These are phyloP conservation scores for Zingel zingel DNA, from an alignment of 2,113 vertebrate species.

Conservation along the genomic window DNA sequence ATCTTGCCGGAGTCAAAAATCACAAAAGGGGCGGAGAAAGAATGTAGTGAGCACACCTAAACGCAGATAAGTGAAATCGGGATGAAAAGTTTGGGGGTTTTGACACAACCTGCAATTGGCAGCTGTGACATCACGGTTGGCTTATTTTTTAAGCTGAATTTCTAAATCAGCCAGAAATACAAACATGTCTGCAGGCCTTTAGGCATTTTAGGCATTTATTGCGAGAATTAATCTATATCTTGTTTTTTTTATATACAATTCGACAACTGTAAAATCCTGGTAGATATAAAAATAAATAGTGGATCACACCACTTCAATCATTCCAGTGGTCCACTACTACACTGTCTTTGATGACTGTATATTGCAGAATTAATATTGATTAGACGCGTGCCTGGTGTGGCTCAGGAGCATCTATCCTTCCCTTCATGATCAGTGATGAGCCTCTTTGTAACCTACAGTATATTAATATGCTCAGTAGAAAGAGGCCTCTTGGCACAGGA, in stretches of 20 bases:
- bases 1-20: constrained; percentile 57
- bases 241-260: constrained; percentile 23
- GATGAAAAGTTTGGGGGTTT: constrained; percentile 38
- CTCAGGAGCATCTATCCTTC: constrained; percentile 49
- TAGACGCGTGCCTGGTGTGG: constrained; percentile 38
- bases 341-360: constrained; percentile 59
- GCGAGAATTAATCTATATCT: background rate
- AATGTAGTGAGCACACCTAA: constrained; percentile 46
- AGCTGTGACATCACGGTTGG: constrained; percentile 50
- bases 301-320: constrained; percentile 35
- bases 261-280: constrained; percentile 19
- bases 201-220: background rate
- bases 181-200: constrained; percentile 25
- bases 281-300: constrained; percentile 8
- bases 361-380: constrained; percentile 51
- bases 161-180: background rate
- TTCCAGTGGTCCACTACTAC: constrained; percentile 34
- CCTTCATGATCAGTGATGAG: constrained; percentile 66
- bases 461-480: constrained; percentile 75
- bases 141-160: constrained; percentile 47
- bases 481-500: constrained; percentile 71
- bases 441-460: constrained; percentile 63
- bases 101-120: constrained; percentile 23
- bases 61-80: constrained; percentile 47
- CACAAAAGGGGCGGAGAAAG: constrained; percentile 36